Evolutionary conservation across 1,140 invertebrate genomes (phyloP).

Genomic region (Drosophila arawakana): DNA sequence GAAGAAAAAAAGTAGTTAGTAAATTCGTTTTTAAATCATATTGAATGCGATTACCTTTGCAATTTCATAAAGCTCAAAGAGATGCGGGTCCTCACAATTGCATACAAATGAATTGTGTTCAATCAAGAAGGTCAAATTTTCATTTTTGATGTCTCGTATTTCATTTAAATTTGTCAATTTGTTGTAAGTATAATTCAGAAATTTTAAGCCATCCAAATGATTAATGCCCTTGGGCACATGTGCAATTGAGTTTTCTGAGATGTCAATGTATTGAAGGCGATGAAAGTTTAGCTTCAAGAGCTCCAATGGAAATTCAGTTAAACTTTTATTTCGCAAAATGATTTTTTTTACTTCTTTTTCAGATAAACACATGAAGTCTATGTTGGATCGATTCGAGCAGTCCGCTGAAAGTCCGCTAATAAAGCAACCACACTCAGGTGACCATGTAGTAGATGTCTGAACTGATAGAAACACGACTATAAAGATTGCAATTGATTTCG

Average conservation of each 20-base stretch:
- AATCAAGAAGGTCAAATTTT: no score
- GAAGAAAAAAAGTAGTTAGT: background rate
- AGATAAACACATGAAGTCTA: no score
- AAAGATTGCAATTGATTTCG: no score
- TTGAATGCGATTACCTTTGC: no score
- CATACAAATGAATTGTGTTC: conserved; percentile 8
- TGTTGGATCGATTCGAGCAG: no score
- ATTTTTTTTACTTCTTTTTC: no score
- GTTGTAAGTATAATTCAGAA: conserved; percentile 18
- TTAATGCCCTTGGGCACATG: background rate
- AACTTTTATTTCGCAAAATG: background rate
- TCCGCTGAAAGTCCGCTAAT: no score
- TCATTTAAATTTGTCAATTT: conserved; percentile 8
- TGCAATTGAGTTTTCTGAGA: conserved; percentile 29
- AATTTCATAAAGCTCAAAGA: no score
- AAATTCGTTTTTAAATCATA: no score
- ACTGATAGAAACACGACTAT: no score
- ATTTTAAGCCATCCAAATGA: background rate
- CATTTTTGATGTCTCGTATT: background rate
- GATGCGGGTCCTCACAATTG: background rate
- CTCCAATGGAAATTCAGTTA: background rate
- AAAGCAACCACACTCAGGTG: no score
- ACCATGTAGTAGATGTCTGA: no score
- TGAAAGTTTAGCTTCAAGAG: background rate
- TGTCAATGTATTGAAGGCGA: conserved; percentile 5